Evolutionary conservation across 2,888 invertebrate species (phyloP), one percentile per base, ranked within the genome.

Genomic region (Oligia strigilis): DNA sequence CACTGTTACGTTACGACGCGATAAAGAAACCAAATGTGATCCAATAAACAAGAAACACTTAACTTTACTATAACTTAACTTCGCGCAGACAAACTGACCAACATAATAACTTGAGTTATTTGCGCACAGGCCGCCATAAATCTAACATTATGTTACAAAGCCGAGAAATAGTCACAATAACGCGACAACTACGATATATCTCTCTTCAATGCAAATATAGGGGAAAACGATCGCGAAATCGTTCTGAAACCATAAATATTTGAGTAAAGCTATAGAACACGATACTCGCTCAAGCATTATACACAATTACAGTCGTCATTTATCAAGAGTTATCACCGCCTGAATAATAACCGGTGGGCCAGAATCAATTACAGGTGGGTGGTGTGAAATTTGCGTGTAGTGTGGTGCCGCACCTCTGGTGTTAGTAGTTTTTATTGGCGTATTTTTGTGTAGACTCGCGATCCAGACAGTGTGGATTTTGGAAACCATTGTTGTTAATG

Each of bases 251-350:
- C 86, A 82, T 90, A 89, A 90, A 90, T 89, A 89, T 87, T 90
- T 84, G 88, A 74, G 72, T 77, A 52, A 46, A 75, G 77, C 88
- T 83, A 90, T 89, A 84, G 84, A 86, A 75, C 86, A 81, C 80
- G 70, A n/a, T 77, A 65, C 76, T 85, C 82, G 83, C 82, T 90
- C 80, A 67, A 79, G 80, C 90, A 92, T 94, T 94, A 93, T 92
- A 88, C 86, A 89, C 92, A 88, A 92, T 94, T 91, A 93, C 90
- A 88, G 93, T 92, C 92, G 78, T 88, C 92, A 88, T 93, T 93
- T 92, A 91, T 94, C 92, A 93, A 87, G 91, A 93, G 87, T 93
- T 95, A 95, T 93, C 92, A 91, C 91, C 90, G 88, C 91, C 92
- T 91, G 90, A 91, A 91, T 93, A 92, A 90, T 90, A 89, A 90